These are phyloP conservation scores for Heliocidaris erythrogramma DNA, from an alignment of 35 echinoderm and acorn worm species.

Conservation along the genomic window DNA sequence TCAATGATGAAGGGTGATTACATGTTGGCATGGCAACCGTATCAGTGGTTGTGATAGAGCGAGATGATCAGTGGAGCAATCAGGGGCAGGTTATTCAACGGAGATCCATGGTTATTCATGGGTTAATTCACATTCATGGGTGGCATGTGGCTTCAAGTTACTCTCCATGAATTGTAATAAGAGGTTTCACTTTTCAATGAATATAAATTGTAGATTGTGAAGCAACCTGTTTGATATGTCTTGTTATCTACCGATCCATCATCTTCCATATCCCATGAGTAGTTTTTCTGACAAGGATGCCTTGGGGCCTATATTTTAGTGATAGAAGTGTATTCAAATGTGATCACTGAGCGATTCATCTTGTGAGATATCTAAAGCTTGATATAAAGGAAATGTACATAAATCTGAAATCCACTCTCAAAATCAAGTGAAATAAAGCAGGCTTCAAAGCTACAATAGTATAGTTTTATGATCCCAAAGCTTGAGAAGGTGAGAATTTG, in stretches of 20 bases:
- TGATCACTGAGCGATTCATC: neutral
- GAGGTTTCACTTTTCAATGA: neutral
- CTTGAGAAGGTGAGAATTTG: neutral
- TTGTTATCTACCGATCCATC: neutral
- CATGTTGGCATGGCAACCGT: neutral
- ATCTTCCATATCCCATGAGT: neutral
- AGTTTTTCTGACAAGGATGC: neutral
- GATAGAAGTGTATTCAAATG: neutral
- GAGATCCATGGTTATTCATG: neutral
- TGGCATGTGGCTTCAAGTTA: neutral
- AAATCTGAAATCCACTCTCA: neutral
- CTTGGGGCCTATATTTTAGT: neutral
- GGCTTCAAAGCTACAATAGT: no score
- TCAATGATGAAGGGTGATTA: neutral
- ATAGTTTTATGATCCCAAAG: no score
- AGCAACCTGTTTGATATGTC: neutral
- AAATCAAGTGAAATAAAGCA: no score
- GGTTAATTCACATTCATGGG: neutral
- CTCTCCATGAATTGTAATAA: neutral
- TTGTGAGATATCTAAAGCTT: neutral
- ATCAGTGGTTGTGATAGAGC: neutral
- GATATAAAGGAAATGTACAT: neutral
- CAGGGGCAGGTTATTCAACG: neutral
- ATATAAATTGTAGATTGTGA: neutral
- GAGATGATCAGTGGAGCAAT: neutral